These are phyloP conservation scores for Schizopygopsis pylzovi DNA, from an alignment of 2,797 vertebrate species.

Conservation along the genomic window DNA sequence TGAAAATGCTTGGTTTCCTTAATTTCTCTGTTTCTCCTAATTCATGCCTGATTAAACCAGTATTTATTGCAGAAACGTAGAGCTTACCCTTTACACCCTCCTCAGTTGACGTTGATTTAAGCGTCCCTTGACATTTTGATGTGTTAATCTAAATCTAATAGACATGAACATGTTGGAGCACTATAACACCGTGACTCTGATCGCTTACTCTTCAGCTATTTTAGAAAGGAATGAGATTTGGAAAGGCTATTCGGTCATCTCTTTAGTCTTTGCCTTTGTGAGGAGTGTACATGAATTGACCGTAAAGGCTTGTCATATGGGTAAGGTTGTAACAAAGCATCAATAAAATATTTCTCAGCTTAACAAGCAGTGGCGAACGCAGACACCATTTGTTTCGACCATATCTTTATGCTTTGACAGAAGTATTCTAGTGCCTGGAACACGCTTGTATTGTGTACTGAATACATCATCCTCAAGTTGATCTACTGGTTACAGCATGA, in stretches of 20 bases:
- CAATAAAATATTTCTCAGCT: conserved; percentile 68
- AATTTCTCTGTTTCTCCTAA: conserved; percentile 46
- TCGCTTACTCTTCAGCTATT: conserved; percentile 57
- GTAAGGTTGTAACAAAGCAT: conserved; percentile 63
- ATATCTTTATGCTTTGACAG: conserved; percentile 63
- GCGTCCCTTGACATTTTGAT: conserved; percentile 54
- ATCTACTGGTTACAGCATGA: conserved; percentile 56
- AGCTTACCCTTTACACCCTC: conserved; percentile 57
- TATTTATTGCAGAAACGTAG: conserved; percentile 72
- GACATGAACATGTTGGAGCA: conserved; percentile 48
- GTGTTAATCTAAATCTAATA: conserved; percentile 57
- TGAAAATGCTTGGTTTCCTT: conserved; percentile 60
- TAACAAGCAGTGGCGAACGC: conserved; percentile 56
- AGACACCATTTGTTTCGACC: conserved; percentile 63
- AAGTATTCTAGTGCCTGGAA: conserved; percentile 62
- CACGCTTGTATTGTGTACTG: conserved; percentile 56
- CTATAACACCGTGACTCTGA: conserved; percentile 56
- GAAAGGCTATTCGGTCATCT: conserved; percentile 48
- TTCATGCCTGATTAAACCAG: conserved; percentile 65
- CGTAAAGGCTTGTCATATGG: conserved; percentile 58
- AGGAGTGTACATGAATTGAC: conserved; percentile 49
- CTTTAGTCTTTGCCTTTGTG: conserved; percentile 60
- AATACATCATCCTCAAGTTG: conserved; percentile 50
- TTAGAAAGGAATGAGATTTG: conserved; percentile 48
- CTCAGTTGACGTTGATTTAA: conserved; percentile 57